Evolutionary conservation across 2,888 invertebrate species (phyloP).

Genomic region (Margaritifera margaritifera): DNA sequence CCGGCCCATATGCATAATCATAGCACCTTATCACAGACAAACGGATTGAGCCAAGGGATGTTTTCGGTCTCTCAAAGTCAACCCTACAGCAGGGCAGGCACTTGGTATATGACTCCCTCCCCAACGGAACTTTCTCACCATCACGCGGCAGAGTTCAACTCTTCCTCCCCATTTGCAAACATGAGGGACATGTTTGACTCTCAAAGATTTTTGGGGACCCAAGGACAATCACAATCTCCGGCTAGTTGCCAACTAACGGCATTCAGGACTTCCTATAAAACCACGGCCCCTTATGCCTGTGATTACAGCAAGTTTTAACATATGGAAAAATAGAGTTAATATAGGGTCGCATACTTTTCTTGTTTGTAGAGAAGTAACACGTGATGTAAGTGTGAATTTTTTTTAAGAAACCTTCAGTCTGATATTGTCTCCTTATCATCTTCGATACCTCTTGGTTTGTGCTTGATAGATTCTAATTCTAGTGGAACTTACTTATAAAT

Average conservation of each 20-base stretch:
- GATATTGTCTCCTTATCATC: too few relatives aligned
- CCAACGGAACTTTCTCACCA: slow-evolving; percentile 48
- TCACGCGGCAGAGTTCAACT: slow-evolving; percentile 45
- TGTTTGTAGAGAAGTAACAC: slow-evolving; percentile 5
- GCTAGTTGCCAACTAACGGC: slow-evolving; percentile 66
- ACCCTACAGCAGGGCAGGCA: slow-evolving; percentile 54
- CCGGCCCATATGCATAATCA: slow-evolving; percentile 41
- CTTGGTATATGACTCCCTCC: slow-evolving; percentile 61
- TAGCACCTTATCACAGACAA: slow-evolving; percentile 47
- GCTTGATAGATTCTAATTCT: too few relatives aligned
- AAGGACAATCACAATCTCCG: slow-evolving; percentile 41
- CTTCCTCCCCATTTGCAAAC: slow-evolving; percentile 48
- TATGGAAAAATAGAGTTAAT: neutral
- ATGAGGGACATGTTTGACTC: slow-evolving; percentile 60
- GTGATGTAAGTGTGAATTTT: too few relatives aligned
- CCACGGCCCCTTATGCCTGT: slow-evolving; percentile 58
- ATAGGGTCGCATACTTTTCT: slow-evolving; percentile 3
- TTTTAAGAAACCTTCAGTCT: too few relatives aligned
- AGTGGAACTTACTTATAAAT: too few relatives aligned
- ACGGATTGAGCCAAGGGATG: slow-evolving; percentile 56
- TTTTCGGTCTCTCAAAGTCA: slow-evolving; percentile 56
- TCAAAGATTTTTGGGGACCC: slow-evolving; percentile 51
- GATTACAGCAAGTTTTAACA: slow-evolving; percentile 55
- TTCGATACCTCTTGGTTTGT: too few relatives aligned
- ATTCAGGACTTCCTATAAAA: slow-evolving; percentile 63